Conservation (phyloP, 2,797 vertebrate species). For the Leucoraja ocellata region DNA sequence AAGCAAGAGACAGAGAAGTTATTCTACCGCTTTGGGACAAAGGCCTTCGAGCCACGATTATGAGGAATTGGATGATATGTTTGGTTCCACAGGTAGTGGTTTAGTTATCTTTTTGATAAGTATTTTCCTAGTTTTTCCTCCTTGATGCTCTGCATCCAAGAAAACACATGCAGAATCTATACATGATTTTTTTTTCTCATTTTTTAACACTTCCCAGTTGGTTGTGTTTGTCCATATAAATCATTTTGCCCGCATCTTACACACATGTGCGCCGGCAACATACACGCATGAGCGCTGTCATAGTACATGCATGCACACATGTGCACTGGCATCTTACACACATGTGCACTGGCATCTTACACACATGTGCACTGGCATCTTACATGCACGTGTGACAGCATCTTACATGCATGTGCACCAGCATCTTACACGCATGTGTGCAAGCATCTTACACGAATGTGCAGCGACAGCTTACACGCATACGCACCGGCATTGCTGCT, state of each 20-base stretch:
- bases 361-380: no score
- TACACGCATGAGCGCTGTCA: no score
- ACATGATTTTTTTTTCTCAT: background rate
- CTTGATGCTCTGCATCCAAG: background rate
- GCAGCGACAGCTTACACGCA: no score
- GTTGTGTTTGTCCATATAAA: background rate
- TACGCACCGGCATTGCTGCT: no score
- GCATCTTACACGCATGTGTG: no score
- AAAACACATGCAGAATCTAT: background rate
- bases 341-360: no score
- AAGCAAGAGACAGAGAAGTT: constrained; percentile 53
- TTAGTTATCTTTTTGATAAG: background rate
- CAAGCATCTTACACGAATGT: no score
- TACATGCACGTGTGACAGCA: no score
- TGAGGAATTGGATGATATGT: constrained; percentile 57
- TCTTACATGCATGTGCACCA: no score
- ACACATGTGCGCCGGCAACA: no score
- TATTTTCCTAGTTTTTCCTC: background rate
- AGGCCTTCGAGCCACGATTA: constrained; percentile 54
- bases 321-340: no score
- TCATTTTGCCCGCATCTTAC: background rate
- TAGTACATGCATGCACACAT: no score
- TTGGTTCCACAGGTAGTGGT: constrained; percentile 56
- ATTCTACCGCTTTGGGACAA: constrained; percentile 57
- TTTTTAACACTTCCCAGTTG: background rate